These are phyloP conservation scores for Chiridota heheva DNA, from an alignment of 35 echinoderm and acorn worm genomes.

Conservation along the genomic window DNA sequence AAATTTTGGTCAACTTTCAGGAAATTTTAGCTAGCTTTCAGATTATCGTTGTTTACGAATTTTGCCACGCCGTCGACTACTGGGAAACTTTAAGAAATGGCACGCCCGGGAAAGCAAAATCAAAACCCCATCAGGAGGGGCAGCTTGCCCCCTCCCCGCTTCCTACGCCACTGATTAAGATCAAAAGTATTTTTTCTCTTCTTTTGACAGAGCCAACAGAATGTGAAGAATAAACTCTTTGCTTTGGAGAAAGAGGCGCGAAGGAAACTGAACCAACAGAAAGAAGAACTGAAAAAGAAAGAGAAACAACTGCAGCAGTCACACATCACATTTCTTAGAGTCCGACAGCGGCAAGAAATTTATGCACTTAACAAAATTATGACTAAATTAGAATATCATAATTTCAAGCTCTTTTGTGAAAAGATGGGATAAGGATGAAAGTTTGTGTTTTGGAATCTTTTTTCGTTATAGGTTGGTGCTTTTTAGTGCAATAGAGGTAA, in stretches of 20 bases:
- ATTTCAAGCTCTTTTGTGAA: conserved; percentile 70
- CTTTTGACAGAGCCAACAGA: conserved; percentile 74
- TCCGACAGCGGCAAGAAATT: conserved; percentile 76
- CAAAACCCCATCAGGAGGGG: no score
- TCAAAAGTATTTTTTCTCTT: conserved; percentile 27
- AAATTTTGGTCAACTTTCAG: no score
- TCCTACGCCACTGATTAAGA: no score
- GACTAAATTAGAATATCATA: conserved; percentile 80
- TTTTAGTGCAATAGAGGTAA: no score
- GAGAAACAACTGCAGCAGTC: conserved; percentile 61
- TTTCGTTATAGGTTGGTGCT: no score
- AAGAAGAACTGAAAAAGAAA: conserved; percentile 51
- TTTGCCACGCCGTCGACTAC: no score
- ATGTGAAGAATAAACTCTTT: conserved; percentile 62
- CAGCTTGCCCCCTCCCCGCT: no score
- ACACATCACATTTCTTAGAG: conserved; percentile 37
- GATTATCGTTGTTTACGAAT: no score
- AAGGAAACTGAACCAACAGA: conserved; percentile 52
- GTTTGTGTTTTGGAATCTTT: no score
- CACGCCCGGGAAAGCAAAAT: no score
- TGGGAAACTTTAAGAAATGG: no score
- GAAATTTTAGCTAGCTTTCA: no score
- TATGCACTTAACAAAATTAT: conserved; percentile 98
- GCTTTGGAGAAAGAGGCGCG: conserved; percentile 60
- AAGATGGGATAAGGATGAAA: conserved; percentile 29